phyloP scores from a whole-genome alignment of 2,888 invertebrate species.

The Syritta pipiens region DNA sequence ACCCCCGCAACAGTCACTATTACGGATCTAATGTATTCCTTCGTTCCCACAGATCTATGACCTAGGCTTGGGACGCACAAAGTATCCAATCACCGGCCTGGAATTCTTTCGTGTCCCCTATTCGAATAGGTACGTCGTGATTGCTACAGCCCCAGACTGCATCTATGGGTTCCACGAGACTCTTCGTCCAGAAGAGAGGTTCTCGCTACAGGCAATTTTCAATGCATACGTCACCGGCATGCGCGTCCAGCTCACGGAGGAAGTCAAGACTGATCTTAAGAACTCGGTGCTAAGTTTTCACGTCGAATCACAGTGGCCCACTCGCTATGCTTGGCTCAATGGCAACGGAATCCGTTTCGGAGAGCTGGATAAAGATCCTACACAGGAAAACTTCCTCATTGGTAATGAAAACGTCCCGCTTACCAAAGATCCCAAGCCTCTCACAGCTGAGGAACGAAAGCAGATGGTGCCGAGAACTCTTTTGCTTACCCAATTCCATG shows the following conservation, averaged over 20 bases:
- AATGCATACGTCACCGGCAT: slow-evolving; percentile 73
- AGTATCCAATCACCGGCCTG: slow-evolving; percentile 91
- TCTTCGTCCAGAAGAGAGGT: slow-evolving; percentile 87
- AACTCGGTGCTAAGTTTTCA: slow-evolving; percentile 90
- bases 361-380: slow-evolving; percentile 80
- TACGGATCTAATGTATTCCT: slow-evolving; percentile 40
- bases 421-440: slow-evolving; percentile 70
- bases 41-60: slow-evolving; percentile 88
- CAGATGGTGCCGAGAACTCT: slow-evolving; percentile 84
- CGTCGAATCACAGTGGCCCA: slow-evolving; percentile 86
- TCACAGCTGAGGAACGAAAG: slow-evolving; percentile 75
- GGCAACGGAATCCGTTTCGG: slow-evolving; percentile 90
- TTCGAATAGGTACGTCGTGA: slow-evolving; percentile 88
- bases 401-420: slow-evolving; percentile 57
- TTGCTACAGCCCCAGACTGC: slow-evolving; percentile 90
- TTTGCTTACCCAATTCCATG: slow-evolving; percentile 94
- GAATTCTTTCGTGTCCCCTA: slow-evolving; percentile 88
- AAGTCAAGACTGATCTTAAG: slow-evolving; percentile 85
- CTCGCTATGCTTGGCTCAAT: slow-evolving; percentile 92
- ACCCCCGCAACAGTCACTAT: background rate
- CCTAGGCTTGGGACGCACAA: slow-evolving; percentile 87
- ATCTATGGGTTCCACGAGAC: slow-evolving; percentile 94
- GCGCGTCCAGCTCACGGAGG: slow-evolving; percentile 81
- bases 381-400: slow-evolving; percentile 32
- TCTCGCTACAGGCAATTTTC: slow-evolving; percentile 80